Evolutionary conservation across 2,888 invertebrate genomes (phyloP).

Genomic region (Temnothorax unifasciatus): DNA sequence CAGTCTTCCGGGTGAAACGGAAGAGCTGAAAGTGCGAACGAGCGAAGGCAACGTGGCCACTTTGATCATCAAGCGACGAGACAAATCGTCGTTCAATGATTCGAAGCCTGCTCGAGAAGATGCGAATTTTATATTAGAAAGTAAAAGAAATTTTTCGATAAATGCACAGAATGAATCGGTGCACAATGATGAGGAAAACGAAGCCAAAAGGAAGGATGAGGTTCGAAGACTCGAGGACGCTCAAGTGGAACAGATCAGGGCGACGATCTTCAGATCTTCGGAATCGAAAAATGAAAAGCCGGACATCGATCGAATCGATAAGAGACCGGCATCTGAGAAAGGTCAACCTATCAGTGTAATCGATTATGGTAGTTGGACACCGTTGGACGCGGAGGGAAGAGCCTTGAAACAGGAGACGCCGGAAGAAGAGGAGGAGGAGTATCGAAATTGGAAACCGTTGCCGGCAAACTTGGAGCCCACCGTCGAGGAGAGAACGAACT

Average conservation of each 20-base stretch:
- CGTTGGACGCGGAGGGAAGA: slow-evolving; percentile 76
- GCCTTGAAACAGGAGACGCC: slow-evolving; percentile 66
- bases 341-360: slow-evolving; percentile 53
- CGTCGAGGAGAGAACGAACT: slow-evolving; percentile 74
- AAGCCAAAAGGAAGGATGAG: slow-evolving; percentile 65
- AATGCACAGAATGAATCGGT: not conserved
- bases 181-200: slow-evolving; percentile 8
- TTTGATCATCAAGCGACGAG: slow-evolving; percentile 91
- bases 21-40: slow-evolving; percentile 92
- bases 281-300: slow-evolving; percentile 54
- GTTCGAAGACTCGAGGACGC: slow-evolving; percentile 69
- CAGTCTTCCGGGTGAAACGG: slow-evolving; percentile 92
- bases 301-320: not conserved
- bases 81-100: slow-evolving; percentile 82
- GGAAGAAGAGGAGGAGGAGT: slow-evolving; percentile 74
- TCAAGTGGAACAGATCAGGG: slow-evolving; percentile 75
- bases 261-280: slow-evolving; percentile 64
- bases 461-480: slow-evolving; percentile 87
- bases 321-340: slow-evolving; percentile 24
- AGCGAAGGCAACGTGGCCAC: slow-evolving; percentile 92
- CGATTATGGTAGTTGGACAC: slow-evolving; percentile 82
- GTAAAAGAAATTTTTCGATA: not conserved
- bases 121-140: slow-evolving; percentile 4
- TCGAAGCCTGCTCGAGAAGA: slow-evolving; percentile 62
- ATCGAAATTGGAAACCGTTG: slow-evolving; percentile 87